Conservation (phyloP, 2,888 invertebrate genomes). For the Zaprionus bogoriensis region DNA sequence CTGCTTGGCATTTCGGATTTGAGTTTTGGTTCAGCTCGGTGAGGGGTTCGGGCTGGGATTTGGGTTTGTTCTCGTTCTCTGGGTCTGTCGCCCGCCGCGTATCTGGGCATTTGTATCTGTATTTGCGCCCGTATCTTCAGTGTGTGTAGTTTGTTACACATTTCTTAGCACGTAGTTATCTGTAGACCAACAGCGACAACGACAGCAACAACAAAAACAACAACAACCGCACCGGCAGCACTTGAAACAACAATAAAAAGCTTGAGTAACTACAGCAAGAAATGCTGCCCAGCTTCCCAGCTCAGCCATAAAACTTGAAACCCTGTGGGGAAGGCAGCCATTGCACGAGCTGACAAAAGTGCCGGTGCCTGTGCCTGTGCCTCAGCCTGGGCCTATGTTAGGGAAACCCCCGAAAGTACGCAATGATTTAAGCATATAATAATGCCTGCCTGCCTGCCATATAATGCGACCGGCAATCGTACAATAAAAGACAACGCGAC, state of each 20-base stretch:
- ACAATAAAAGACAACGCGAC: conserved; percentile 3
- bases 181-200: conserved; percentile 31
- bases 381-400: conserved; percentile 37
- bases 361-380: too few relatives aligned
- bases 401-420: conserved; percentile 19
- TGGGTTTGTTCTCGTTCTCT: conserved; percentile 25
- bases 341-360: conserved; percentile 29
- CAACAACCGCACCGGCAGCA: conserved; percentile 36
- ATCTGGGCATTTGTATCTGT: conserved; percentile 23
- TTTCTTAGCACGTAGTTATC: conserved; percentile 79
- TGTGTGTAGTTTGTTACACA: conserved; percentile 66
- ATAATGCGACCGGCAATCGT: background rate
- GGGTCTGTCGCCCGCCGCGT: too few relatives aligned
- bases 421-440: conserved; percentile 29
- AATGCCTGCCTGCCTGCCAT: background rate
- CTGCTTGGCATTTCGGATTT: conserved; percentile 33
- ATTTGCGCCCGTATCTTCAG: conserved; percentile 31
- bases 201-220: conserved; percentile 31
- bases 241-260: conserved; percentile 77
- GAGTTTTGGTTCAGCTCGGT: conserved; percentile 9
- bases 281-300: conserved; percentile 9
- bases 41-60: conserved; percentile 1
- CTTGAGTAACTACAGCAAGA: conserved; percentile 51
- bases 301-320: conserved; percentile 48
- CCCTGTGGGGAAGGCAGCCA: conserved; percentile 41